phyloP scores from a whole-genome alignment of 2,113 vertebrate species.

The Tilapia sparmanii region DNA sequence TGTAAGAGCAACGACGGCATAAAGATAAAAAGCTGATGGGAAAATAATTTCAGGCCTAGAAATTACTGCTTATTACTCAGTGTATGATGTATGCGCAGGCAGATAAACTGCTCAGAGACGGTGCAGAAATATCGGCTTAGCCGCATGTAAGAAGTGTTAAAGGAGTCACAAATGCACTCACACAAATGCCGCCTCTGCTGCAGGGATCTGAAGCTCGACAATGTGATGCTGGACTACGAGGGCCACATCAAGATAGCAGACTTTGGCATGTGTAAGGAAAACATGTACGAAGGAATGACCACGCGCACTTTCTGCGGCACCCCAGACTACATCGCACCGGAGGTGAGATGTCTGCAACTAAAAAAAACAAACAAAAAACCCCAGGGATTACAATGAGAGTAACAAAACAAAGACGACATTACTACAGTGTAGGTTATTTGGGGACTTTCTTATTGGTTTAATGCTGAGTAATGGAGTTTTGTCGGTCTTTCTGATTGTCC shows the following conservation, averaged over 20 bases:
- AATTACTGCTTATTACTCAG: background rate
- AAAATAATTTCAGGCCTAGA: background rate
- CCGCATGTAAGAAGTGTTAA: background rate
- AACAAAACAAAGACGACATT: background rate
- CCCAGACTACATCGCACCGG: constrained; percentile 96
- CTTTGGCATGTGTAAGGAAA: constrained; percentile 99
- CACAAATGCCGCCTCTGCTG: background rate
- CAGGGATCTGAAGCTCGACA: constrained; percentile 97
- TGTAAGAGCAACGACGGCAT: background rate
- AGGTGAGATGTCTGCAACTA: constrained; percentile 74
- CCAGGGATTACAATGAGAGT: background rate
- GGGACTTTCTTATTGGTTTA: background rate
- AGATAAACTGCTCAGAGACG: background rate
- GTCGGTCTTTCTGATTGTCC: background rate
- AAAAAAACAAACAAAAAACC: background rate
- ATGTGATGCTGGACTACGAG: constrained; percentile 97
- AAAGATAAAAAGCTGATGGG: background rate
- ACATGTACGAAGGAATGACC: constrained; percentile 86
- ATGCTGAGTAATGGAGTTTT: background rate
- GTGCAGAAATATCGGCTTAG: background rate
- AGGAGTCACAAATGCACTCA: background rate
- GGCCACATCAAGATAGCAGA: constrained; percentile 99
- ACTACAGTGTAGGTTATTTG: background rate
- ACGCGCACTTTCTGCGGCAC: constrained; percentile 98
- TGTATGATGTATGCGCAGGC: background rate